phyloP scores from a whole-genome alignment of 64 coral and sea anemone genomes.

The Porites australiensis region DNA sequence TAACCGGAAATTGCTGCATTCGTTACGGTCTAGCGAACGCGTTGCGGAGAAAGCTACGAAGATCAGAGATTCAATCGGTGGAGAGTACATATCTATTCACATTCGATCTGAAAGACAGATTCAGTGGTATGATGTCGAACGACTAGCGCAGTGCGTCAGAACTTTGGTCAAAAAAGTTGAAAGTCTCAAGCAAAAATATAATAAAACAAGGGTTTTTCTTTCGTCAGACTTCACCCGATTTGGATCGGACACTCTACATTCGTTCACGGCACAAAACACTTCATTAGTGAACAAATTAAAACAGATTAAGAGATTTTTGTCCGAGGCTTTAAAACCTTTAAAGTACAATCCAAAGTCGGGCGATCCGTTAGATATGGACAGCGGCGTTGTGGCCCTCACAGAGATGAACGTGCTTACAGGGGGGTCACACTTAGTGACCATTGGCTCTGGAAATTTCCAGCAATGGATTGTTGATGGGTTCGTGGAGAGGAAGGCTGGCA shows the following conservation, averaged over 20 bases:
- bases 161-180: constrained; percentile 64
- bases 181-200: constrained; percentile 56
- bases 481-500: constrained; percentile 48
- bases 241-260: constrained; percentile 87
- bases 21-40: constrained; percentile 60
- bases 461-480: constrained; percentile 93
- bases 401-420: constrained; percentile 90
- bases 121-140: constrained; percentile 87
- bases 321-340: constrained; percentile 61
- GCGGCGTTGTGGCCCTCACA: constrained; percentile 89
- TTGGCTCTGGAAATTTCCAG: constrained; percentile 97
- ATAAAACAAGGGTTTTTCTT: constrained; percentile 80
- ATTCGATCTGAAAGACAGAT: constrained; percentile 93
- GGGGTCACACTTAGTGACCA: constrained; percentile 80
- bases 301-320: constrained; percentile 60
- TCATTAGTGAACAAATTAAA: constrained; percentile 53
- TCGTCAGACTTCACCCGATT: constrained; percentile 83
- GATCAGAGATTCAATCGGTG: constrained; percentile 57
- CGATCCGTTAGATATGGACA: constrained; percentile 67
- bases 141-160: constrained; percentile 70
- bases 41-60: constrained; percentile 58
- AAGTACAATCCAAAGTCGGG: constrained; percentile 62
- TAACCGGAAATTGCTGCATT: constrained; percentile 78
- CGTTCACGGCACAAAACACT: constrained; percentile 59
- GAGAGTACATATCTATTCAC: constrained; percentile 82